These are phyloP conservation scores for Neogale vison DNA, from an alignment of 2,113 vertebrate species.

Conservation along the genomic window DNA sequence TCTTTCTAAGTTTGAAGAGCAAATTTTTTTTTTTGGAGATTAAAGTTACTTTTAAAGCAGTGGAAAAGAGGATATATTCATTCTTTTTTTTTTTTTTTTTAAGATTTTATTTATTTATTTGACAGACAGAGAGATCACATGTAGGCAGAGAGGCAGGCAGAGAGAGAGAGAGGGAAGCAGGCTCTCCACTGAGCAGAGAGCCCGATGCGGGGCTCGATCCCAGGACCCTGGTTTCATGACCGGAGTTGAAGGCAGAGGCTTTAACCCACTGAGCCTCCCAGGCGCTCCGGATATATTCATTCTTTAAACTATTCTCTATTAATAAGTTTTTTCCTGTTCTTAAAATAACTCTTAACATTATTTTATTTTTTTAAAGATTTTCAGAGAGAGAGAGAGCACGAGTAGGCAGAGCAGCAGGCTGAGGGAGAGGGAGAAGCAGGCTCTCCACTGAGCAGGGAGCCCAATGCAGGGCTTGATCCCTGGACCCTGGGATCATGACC, in stretches of 20 bases:
- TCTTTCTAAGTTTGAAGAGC: background rate
- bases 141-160: no score
- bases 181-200: no score
- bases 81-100: no score
- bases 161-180: no score
- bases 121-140: no score
- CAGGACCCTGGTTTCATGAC: no score
- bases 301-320: background rate
- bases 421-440: background rate
- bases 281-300: background rate
- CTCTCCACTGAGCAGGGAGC: background rate
- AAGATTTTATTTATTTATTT: no score
- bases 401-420: background rate
- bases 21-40: background rate
- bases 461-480: background rate
- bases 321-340: constrained; percentile 1
- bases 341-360: background rate
- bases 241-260: no score
- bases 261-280: no score
- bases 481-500: no score
- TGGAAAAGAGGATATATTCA: background rate
- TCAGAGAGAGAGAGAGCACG: background rate
- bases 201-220: no score
- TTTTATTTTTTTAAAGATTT: background rate
- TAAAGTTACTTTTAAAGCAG: background rate